Percentiles rank a stretch among this genome's conserved stretches.
Evolutionary conservation across 2,113 vertebrate species (phyloP).

Genomic region (Martes martes): DNA sequence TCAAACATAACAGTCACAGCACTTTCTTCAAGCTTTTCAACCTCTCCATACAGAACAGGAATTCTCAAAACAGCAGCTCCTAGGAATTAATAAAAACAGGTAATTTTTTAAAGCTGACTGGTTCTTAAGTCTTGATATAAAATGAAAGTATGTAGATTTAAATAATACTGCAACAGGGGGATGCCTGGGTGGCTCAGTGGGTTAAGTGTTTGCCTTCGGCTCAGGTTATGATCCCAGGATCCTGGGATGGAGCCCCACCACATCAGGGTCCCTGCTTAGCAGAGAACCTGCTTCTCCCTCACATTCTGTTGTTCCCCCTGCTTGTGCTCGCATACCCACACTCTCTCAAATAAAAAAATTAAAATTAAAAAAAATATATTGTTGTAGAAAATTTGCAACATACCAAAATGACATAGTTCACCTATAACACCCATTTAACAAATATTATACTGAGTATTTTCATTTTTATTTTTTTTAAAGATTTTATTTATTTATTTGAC

Average conservation of each 20-base stretch:
- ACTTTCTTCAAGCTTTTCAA: conserved; percentile 93
- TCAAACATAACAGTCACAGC: conserved; percentile 93
- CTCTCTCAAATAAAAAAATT: neutral
- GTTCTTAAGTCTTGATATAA: neutral
- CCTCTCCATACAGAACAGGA: conserved; percentile 93
- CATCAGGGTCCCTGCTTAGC: neutral
- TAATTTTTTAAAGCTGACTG: neutral
- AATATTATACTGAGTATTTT: neutral
- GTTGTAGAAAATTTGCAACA: neutral
- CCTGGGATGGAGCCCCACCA: neutral
- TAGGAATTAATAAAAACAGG: conserved; percentile 57
- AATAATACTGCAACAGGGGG: neutral
- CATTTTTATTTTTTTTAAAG: neutral
- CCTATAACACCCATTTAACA: neutral
- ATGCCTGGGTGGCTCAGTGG: neutral
- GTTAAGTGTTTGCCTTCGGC: neutral
- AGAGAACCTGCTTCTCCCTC: neutral
- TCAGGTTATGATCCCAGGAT: neutral
- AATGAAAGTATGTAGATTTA: neutral
- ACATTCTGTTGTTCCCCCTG: neutral
- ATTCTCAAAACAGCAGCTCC: conserved; percentile 93
- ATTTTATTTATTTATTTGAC: no score
- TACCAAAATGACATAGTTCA: neutral
- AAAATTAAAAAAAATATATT: neutral
- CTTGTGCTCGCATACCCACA: neutral